A percentile compares a stretch with the other conserved stretches of the same genome.
These are phyloP conservation scores for Dendrolimus pini DNA, from an alignment of 2,888 invertebrate species.

Conservation along the genomic window DNA sequence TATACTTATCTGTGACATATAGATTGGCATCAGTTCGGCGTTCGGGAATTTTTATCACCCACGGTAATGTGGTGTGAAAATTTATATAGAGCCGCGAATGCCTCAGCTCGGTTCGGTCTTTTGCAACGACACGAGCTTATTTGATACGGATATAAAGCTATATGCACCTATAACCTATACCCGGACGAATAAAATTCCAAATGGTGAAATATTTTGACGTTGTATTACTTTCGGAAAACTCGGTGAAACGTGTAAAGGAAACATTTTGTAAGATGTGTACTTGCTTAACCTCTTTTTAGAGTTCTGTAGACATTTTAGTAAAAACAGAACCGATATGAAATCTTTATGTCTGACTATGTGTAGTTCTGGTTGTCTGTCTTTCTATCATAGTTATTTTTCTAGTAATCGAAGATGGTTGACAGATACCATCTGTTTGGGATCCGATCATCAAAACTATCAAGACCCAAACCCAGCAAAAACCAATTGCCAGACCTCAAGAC, in stretches of 20 bases:
- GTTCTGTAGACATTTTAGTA: too few species aligned
- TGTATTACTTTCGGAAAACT: background rate
- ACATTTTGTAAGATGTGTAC: too few species aligned
- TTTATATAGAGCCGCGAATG: conserved; percentile 23
- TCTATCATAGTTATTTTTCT: too few species aligned
- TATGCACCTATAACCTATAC: background rate
- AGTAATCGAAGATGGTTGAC: too few species aligned
- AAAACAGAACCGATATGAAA: too few species aligned
- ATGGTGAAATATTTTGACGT: background rate
- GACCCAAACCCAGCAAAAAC: too few species aligned
- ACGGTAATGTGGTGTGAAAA: conserved; percentile 37
- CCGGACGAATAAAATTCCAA: background rate
- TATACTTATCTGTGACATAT: conserved; percentile 12
- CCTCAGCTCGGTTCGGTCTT: background rate
- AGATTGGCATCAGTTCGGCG: conserved; percentile 13
- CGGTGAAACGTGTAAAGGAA: background rate
- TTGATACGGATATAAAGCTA: background rate
- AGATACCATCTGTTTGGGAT: too few species aligned
- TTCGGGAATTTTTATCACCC: conserved; percentile 31
- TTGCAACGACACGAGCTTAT: background rate
- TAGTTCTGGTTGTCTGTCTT: too few species aligned
- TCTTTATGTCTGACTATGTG: too few species aligned
- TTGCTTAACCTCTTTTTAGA: too few species aligned
- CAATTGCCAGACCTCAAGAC: too few species aligned
- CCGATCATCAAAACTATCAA: too few species aligned